Evolutionary conservation across 2,113 vertebrate genomes (phyloP).

Genomic region (Sakesphorus luctuosus): DNA sequence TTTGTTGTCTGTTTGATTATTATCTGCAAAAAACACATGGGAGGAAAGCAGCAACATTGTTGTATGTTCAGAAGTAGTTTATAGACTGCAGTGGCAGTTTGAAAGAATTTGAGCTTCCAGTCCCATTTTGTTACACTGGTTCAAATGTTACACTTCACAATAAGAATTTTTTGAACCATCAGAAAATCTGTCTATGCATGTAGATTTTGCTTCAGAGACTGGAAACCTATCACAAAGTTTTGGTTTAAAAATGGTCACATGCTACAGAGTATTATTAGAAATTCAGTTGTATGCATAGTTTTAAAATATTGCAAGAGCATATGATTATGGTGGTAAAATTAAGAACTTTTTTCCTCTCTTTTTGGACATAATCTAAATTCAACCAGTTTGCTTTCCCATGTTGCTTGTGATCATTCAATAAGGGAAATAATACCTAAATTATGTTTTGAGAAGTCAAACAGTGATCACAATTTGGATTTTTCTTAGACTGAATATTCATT

Average conservation of each 20-base stretch:
- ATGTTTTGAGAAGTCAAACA: not conserved
- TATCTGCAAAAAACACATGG: not conserved
- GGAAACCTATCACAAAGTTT: not conserved
- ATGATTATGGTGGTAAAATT: not conserved
- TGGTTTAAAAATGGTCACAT: not conserved
- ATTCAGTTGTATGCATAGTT: not conserved
- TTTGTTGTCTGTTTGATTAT: not conserved
- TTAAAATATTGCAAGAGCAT: not conserved
- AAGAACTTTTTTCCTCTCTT: not conserved
- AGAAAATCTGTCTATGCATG: not conserved
- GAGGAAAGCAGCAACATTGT: not conserved
- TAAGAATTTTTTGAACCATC: not conserved
- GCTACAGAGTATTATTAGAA: not conserved
- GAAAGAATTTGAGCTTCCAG: not conserved
- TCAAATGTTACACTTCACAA: not conserved
- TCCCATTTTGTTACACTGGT: not conserved
- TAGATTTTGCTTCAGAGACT: not conserved
- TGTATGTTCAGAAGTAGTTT: not conserved
- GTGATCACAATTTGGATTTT: not conserved
- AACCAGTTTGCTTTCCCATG: not conserved
- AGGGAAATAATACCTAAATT: not conserved
- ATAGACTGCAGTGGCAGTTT: not conserved
- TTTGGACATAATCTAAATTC: not conserved
- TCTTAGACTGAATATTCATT: not conserved
- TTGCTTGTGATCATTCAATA: not conserved